These are phyloP conservation scores for Ellobium chinense DNA, from an alignment of 2,888 invertebrate species.

Conservation along the genomic window DNA sequence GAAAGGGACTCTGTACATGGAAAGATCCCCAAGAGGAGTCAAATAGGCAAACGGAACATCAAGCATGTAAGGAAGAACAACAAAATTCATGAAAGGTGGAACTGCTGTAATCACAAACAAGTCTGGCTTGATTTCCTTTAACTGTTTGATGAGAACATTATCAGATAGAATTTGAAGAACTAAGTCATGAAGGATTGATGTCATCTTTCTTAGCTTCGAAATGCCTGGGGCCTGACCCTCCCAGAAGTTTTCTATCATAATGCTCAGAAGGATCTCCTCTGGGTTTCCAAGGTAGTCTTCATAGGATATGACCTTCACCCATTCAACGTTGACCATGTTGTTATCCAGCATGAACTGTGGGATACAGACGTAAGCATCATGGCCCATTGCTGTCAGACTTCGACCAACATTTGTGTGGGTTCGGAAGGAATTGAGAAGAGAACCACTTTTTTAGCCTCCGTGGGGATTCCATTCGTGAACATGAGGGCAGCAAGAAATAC, in stretches of 20 bases:
- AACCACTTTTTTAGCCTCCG: constrained; percentile 1
- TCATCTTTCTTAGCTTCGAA: not conserved
- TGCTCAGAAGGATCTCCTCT: not conserved
- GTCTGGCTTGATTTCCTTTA: constrained; percentile 30
- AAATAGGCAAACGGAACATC: constrained; percentile 44
- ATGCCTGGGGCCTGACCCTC: not conserved
- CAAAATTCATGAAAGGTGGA: constrained; percentile 37
- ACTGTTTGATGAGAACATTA: constrained; percentile 6
- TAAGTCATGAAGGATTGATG: not conserved
- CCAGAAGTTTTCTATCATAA: not conserved
- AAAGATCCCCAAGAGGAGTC: constrained; percentile 31
- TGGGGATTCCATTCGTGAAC: no score
- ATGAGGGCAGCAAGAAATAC: no score
- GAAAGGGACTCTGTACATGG: constrained; percentile 31
- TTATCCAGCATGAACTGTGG: constrained; percentile 11
- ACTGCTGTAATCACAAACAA: constrained; percentile 33
- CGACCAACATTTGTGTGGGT: constrained; percentile 39
- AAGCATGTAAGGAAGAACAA: constrained; percentile 43
- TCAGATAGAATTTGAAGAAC: not conserved
- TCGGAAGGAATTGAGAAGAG: constrained; percentile 20
- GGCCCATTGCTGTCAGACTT: constrained; percentile 30
- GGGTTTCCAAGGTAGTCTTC: constrained; percentile 8
- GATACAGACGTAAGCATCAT: constrained; percentile 25
- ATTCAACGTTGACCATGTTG: constrained; percentile 8
- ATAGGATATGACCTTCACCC: constrained; percentile 7